Percentiles rank a stretch among this genome's conserved stretches.
Conservation (phyloP, 2,888 invertebrate species). For the Quadroppia sp. region DNA sequence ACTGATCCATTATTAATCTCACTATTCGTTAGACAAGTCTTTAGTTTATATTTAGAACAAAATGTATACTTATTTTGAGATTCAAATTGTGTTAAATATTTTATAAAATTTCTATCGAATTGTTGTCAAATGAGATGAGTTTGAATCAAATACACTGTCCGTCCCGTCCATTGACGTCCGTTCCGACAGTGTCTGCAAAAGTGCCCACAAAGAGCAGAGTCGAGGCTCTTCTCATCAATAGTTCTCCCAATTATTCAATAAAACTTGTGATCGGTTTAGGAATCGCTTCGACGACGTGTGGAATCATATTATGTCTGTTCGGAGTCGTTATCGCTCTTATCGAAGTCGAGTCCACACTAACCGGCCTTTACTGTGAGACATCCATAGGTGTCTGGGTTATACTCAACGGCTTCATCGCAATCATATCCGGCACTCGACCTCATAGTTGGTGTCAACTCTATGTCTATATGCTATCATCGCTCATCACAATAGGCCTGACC, state of each 20-base stretch:
- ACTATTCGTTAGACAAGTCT: not conserved
- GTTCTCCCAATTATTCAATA: conserved; percentile 12
- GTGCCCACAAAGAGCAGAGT: conserved; percentile 27
- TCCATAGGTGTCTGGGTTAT: conserved; percentile 20
- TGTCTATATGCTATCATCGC: not conserved
- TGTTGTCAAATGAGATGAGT: not conserved
- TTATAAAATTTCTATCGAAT: not conserved
- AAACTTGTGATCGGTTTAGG: conserved; percentile 21
- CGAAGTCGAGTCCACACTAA: not conserved
- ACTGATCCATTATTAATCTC: not conserved
- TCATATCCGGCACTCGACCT: conserved; percentile 3
- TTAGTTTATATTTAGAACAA: not conserved
- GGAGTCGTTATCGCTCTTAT: conserved; percentile 14
- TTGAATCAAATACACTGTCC: not conserved
- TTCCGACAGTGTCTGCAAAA: not conserved
- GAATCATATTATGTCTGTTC: conserved; percentile 4
- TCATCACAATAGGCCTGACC: conserved; percentile 17
- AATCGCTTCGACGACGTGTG: conserved; percentile 23
- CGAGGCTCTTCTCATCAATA: not conserved
- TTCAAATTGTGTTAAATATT: no score
- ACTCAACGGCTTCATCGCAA: conserved; percentile 11
- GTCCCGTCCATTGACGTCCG: not conserved
- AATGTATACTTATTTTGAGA: not conserved
- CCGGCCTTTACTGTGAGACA: conserved; percentile 15
- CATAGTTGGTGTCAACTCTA: conserved; percentile 19